These are phyloP conservation scores for Himantopus leucocephalus DNA, from an alignment of 2,113 vertebrate species.

Conservation along the genomic window DNA sequence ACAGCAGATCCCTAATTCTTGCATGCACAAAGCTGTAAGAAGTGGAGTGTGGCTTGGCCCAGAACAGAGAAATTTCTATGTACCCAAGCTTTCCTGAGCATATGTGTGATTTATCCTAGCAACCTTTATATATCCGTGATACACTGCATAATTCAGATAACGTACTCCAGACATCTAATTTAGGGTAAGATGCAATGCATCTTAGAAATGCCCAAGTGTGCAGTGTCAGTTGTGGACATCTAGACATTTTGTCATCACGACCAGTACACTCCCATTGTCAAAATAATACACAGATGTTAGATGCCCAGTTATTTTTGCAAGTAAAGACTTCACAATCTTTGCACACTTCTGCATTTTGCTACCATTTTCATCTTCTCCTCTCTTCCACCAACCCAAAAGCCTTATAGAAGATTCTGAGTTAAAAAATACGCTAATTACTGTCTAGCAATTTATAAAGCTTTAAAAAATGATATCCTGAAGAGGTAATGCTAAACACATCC, in stretches of 20 bases:
- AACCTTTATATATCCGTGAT: background rate
- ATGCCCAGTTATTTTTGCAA: background rate
- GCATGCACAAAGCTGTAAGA: background rate
- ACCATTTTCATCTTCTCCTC: background rate
- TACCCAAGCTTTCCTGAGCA: background rate
- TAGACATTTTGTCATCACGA: background rate
- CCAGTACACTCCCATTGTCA: background rate
- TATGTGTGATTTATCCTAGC: background rate
- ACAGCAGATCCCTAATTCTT: background rate
- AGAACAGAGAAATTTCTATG: background rate
- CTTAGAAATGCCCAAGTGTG: background rate
- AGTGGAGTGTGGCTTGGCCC: background rate
- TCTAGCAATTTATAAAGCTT: background rate
- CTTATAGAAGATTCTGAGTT: background rate
- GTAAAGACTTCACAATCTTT: background rate
- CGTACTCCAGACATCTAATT: background rate
- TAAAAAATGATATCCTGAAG: background rate
- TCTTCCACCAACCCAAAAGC: background rate
- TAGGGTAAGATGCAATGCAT: background rate
- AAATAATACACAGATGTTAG: background rate
- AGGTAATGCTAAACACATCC: background rate
- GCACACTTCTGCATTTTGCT: background rate
- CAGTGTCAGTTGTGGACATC: background rate
- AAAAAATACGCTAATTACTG: background rate
- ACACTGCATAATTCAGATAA: background rate